These are phyloP conservation scores for Psammodynastes pulverulentus DNA, from an alignment of 2,113 vertebrate genomes.

Conservation along the genomic window DNA sequence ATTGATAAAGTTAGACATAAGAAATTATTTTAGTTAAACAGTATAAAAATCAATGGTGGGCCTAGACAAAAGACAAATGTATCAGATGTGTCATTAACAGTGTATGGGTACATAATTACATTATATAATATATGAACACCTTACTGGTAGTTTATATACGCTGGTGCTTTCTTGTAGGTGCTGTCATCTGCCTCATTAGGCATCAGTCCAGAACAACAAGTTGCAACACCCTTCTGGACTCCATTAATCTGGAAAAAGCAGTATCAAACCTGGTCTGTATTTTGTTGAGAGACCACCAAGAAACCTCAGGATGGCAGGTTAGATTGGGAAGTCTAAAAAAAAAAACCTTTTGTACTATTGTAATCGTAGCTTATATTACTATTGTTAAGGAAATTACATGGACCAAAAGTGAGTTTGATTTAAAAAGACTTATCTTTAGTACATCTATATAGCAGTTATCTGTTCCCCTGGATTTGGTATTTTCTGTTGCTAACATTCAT, in stretches of 20 bases:
- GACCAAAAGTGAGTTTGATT: background rate
- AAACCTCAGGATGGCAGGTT: background rate
- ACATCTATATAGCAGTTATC: background rate
- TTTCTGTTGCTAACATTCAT: background rate
- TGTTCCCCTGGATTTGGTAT: background rate
- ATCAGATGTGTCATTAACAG: background rate
- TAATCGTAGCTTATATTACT: background rate
- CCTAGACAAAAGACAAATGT: background rate
- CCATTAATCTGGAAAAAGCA: background rate
- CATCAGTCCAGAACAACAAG: background rate
- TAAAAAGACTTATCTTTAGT: background rate
- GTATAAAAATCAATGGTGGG: background rate
- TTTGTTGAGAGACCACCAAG: background rate
- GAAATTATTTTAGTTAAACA: slow-evolving; percentile 15
- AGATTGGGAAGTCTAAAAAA: background rate
- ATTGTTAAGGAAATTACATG: background rate
- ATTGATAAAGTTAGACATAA: slow-evolving; percentile 26
- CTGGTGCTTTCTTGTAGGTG: background rate
- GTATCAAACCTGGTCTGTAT: background rate
- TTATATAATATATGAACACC: background rate
- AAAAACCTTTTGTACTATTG: background rate
- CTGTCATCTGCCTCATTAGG: background rate
- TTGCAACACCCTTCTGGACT: background rate
- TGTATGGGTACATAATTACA: background rate
- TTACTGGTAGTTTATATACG: background rate